A percentile compares a stretch with the other conserved stretches of the same genome.
phyloP scores from a whole-genome alignment of 2,888 invertebrate species.

The Yponomeuta evonymella region DNA sequence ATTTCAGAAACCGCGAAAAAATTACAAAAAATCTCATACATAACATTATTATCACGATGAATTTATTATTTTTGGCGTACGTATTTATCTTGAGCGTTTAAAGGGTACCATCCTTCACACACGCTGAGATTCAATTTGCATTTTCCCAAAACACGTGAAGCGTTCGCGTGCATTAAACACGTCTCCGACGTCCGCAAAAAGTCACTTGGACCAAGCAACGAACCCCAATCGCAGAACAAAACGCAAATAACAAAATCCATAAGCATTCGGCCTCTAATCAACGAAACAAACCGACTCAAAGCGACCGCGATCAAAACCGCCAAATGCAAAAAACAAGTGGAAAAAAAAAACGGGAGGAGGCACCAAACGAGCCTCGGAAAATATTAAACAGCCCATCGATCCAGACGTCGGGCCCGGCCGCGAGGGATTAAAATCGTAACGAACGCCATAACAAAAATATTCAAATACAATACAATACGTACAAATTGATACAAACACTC shows the following conservation, averaged over 20 bases:
- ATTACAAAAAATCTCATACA: slow-evolving; percentile 44
- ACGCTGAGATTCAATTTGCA: not conserved
- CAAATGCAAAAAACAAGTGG: slow-evolving; percentile 1
- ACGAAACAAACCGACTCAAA: slow-evolving; percentile 40
- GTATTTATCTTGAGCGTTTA: slow-evolving; percentile 45
- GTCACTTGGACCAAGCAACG: slow-evolving; percentile 21
- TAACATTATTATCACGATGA: slow-evolving; percentile 65
- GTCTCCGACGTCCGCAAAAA: not conserved
- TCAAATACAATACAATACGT: slow-evolving; percentile 75
- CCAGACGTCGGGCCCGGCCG: slow-evolving; percentile 49
- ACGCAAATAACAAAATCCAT: slow-evolving; percentile 26
- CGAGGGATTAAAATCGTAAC: slow-evolving; percentile 73
- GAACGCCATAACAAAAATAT: slow-evolving; percentile 68
- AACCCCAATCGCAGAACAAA: not conserved
- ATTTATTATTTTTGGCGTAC: slow-evolving; percentile 49
- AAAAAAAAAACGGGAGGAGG: not conserved
- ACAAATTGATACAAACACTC: slow-evolving; percentile 77
- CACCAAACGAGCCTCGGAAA: slow-evolving; percentile 7
- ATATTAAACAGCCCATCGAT: slow-evolving; percentile 43
- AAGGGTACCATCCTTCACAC: not conserved
- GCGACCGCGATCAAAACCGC: slow-evolving; percentile 10
- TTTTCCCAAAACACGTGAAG: not conserved
- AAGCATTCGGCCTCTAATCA: slow-evolving; percentile 54
- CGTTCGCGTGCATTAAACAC: not conserved
- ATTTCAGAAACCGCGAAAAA: slow-evolving; percentile 45